phyloP scores from a whole-genome alignment of 1,140 invertebrate genomes.

The Sycobia sp. region DNA sequence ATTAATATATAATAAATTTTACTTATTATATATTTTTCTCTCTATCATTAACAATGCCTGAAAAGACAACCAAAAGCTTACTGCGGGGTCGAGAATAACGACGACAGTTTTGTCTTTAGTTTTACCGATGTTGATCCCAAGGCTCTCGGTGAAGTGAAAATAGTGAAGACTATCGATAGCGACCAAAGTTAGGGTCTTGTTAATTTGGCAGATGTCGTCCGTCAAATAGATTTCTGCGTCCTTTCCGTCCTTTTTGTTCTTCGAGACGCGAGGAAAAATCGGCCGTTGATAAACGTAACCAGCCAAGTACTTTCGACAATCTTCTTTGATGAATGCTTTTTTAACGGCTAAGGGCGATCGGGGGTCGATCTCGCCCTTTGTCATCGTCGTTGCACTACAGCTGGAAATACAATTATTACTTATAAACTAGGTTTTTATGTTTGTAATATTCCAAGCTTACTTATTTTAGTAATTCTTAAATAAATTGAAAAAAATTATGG shows the following conservation, averaged over 20 bases:
- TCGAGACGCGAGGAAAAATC: slow-evolving; percentile 44
- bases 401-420: slow-evolving; percentile 13
- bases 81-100: slow-evolving; percentile 75
- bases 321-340: slow-evolving; percentile 40
- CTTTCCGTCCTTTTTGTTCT: not conserved
- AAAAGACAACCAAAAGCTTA: slow-evolving; percentile 55
- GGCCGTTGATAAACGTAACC: slow-evolving; percentile 54
- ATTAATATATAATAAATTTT: too few species aligned
- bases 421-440: not conserved
- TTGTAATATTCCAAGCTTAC: not conserved
- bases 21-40: too few species aligned
- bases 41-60: too few species aligned
- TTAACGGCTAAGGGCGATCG: slow-evolving; percentile 56
- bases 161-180: slow-evolving; percentile 74
- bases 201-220: slow-evolving; percentile 65
- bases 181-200: slow-evolving; percentile 71
- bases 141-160: slow-evolving; percentile 72
- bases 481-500: too few species aligned
- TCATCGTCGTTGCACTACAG: not conserved
- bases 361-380: slow-evolving; percentile 57
- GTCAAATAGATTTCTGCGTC: slow-evolving; percentile 41
- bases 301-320: slow-evolving; percentile 50
- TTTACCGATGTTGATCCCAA: slow-evolving; percentile 71
- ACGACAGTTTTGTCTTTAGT: slow-evolving; percentile 70
- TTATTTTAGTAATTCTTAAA: not conserved